Percentiles rank a stretch among this genome's conserved stretches.
phyloP scores from a whole-genome alignment of 2,797 vertebrate species.

The Acipenser ruthenus region DNA sequence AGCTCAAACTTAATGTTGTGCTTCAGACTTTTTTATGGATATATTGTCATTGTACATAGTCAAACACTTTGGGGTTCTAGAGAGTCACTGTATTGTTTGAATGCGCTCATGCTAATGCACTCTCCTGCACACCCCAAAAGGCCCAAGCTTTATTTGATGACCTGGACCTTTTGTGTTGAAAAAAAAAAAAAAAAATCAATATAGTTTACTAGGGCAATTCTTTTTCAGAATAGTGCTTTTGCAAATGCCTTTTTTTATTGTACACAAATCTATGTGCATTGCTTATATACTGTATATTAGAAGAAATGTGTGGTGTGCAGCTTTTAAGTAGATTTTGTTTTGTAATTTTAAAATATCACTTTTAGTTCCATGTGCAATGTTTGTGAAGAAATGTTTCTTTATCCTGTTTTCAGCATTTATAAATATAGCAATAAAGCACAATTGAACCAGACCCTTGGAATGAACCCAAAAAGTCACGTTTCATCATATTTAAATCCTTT shows the following conservation, averaged over 20 bases:
- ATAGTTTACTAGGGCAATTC: constrained; percentile 27
- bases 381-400: constrained; percentile 38
- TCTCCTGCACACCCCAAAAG: not conserved
- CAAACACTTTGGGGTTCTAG: not conserved
- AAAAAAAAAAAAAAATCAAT: constrained; percentile 9
- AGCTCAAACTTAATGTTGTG: constrained; percentile 3
- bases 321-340: constrained; percentile 34
- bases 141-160: not conserved
- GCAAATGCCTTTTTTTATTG: constrained; percentile 22
- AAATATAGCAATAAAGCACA: constrained; percentile 76
- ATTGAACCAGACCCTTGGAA: constrained; percentile 36
- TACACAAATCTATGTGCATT: constrained; percentile 30
- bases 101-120: not conserved
- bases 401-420: constrained; percentile 60
- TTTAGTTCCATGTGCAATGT: constrained; percentile 54
- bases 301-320: not conserved
- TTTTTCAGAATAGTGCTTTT: constrained; percentile 33
- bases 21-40: constrained; percentile 4
- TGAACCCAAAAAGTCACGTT: no score
- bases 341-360: constrained; percentile 48
- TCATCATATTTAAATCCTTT: no score
- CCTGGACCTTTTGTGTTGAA: constrained; percentile 20
- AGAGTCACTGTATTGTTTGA: not conserved
- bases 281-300: constrained; percentile 24
- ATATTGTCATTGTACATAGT: not conserved